Base-by-base conservation (phyloP, 2,888 invertebrate genomes). In the Drosophila acutilabella region DNA sequence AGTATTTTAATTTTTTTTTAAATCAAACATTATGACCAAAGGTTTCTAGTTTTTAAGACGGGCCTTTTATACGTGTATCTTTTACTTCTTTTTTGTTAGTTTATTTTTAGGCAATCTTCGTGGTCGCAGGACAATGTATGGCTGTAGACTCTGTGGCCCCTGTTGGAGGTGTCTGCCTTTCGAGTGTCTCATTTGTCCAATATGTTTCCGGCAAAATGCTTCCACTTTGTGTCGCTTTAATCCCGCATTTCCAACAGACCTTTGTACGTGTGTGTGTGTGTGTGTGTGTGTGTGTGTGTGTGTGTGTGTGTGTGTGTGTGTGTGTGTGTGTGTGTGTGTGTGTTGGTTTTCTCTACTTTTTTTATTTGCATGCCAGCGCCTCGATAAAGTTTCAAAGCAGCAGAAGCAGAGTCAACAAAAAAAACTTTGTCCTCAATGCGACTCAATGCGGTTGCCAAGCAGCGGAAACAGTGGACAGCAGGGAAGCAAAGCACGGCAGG, bases 141-240 rank as follows among this genome's bases (percentile, higher is more conserved):
- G 18, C 36, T 50, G 4, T 5, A 33, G 56, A 8, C 33, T 11
- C n/a, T 23, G 23, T 18, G 11, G 11, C 13, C 20, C 38, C 16
- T 14, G 45, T 14, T 14, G 18, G 40, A 54, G 50, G 54, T 70
- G 74, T 67, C 52, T 50, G 59, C 60, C n/a, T n/a, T 36, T 62
- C 64, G 69, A 70, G 70, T 78, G 66, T 54, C 75, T 64, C 76
- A 65, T 72, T 81, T 69, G 71, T 81, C 65, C 75, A 72, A 71
- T 69, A 66, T 72, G 78, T 50, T 81, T 83, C 72, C 81, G 84
- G 71, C 81, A 65, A 79, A 70, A 69, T 70, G 70, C 44, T 50
- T 74, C 58, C 78, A 64, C 62, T 64, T 62, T 76, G 64, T 65
- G 57, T 58, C 64, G 59, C 71, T 38, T 70, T 70, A 77, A 78